These are phyloP conservation scores for Orussus abietinus DNA, from an alignment of 1,140 invertebrate genomes.

Conservation along the genomic window DNA sequence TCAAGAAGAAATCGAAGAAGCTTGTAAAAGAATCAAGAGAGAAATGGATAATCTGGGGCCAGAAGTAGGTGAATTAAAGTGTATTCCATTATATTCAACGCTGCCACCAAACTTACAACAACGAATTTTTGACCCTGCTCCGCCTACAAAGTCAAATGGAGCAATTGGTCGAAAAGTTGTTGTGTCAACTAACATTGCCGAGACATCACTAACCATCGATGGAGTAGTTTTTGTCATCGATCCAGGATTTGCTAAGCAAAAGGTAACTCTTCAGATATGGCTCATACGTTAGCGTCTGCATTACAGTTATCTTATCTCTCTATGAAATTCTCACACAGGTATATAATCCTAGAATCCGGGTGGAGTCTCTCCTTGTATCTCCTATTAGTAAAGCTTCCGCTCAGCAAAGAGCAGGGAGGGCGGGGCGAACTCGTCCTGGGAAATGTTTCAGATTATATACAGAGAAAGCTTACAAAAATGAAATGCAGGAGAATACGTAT, in stretches of 20 bases:
- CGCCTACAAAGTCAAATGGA: slow-evolving; percentile 88
- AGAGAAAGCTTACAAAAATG: slow-evolving; percentile 96
- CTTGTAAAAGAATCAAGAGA: slow-evolving; percentile 95
- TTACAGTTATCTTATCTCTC: not conserved
- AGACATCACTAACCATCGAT: slow-evolving; percentile 98
- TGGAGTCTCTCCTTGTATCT: slow-evolving; percentile 96
- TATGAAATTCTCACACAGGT: slow-evolving; percentile 56
- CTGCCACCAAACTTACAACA: slow-evolving; percentile 97
- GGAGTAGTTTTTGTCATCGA: slow-evolving; percentile 99
- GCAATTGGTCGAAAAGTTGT: slow-evolving; percentile 95
- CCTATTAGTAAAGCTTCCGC: slow-evolving; percentile 99
- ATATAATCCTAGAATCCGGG: slow-evolving; percentile 94
- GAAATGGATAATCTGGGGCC: slow-evolving; percentile 96
- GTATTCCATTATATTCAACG: slow-evolving; percentile 98
- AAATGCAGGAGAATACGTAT: slow-evolving; percentile 99
- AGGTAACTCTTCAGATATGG: slow-evolving; percentile 55
- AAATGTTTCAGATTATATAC: slow-evolving; percentile 99
- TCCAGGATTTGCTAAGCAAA: slow-evolving; percentile 99
- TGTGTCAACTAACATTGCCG: slow-evolving; percentile 98
- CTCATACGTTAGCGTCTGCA: slow-evolving; percentile 1
- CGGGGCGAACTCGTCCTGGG: slow-evolving; percentile 93
- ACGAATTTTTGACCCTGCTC: slow-evolving; percentile 94
- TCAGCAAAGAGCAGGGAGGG: slow-evolving; percentile 95
- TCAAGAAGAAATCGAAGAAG: slow-evolving; percentile 97
- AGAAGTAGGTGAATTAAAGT: slow-evolving; percentile 95